A percentile compares a stretch with the other conserved stretches of the same genome.
Evolutionary conservation across 2,888 invertebrate genomes (phyloP).

Genomic region (Drosophila aldrichi): DNA sequence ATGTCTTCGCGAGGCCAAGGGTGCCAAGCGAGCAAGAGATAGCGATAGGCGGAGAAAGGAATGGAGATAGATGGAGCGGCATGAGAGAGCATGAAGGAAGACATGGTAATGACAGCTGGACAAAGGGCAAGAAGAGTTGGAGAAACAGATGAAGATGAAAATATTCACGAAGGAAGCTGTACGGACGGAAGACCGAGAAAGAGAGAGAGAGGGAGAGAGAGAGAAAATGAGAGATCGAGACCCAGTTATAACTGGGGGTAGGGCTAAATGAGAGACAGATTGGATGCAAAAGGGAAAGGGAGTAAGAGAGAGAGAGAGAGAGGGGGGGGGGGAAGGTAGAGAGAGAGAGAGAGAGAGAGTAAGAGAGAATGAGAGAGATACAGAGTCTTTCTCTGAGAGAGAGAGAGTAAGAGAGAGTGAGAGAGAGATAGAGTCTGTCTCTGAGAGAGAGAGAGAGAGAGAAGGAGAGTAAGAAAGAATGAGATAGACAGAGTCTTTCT

Average conservation of each 20-base stretch:
- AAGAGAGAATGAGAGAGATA: no score
- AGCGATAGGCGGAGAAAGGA: not conserved
- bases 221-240: no score
- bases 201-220: not conserved
- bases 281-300: no score
- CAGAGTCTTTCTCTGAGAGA: no score
- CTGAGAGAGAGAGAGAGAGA: no score
- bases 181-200: not conserved
- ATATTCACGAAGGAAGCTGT: not conserved
- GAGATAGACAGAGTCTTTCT: no score
- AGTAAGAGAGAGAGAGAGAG: not conserved
- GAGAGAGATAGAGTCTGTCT: no score
- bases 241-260: no score
- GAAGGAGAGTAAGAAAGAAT: no score
- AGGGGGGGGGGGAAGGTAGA: not conserved
- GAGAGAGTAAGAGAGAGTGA: not conserved
- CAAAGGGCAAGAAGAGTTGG: not conserved
- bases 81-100: not conserved
- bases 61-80: not conserved
- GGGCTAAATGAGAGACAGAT: not conserved
- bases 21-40: slow-evolving; percentile 3
- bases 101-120: not conserved
- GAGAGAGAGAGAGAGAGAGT: no score
- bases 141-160: not conserved
- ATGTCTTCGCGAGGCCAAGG: slow-evolving; percentile 49